Conservation (phyloP, 1,140 invertebrate genomes). For the Schlechtendalia chinensis region DNA sequence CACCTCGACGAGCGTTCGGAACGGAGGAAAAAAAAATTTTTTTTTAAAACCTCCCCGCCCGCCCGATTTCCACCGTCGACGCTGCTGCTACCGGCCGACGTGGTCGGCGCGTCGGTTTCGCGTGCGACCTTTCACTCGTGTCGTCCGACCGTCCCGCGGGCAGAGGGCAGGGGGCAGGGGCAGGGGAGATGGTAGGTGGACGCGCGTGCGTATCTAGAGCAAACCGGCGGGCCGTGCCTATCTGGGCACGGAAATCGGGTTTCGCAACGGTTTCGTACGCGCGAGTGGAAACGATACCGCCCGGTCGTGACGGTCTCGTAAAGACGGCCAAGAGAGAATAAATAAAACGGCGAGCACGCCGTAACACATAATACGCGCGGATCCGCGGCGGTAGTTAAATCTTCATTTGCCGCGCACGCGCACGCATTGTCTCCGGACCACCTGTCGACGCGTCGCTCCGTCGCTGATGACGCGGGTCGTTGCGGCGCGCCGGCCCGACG, state of each 20-base stretch:
- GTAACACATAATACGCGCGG: background rate
- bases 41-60: background rate
- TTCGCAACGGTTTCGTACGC: constrained; percentile 21
- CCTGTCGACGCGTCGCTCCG: background rate
- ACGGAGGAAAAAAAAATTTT: too few species aligned
- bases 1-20: too few species aligned
- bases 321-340: background rate
- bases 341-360: background rate
- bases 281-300: background rate
- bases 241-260: constrained; percentile 46
- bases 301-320: constrained; percentile 38
- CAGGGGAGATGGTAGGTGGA: background rate
- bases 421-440: constrained; percentile 3
- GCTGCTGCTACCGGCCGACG: background rate
- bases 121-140: constrained; percentile 39
- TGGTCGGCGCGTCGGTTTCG: constrained; percentile 34
- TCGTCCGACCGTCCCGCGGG: background rate
- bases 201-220: constrained; percentile 4
- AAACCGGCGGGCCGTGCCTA: background rate
- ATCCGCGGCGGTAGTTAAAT: constrained; percentile 44
- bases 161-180: too few species aligned
- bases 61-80: too few species aligned
- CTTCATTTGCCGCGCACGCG: constrained; percentile 33
- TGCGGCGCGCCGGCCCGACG: too few species aligned
- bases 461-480: background rate